Base-by-base conservation (phyloP, 1,140 invertebrate genomes). In the Drosophila auraria region DNA sequence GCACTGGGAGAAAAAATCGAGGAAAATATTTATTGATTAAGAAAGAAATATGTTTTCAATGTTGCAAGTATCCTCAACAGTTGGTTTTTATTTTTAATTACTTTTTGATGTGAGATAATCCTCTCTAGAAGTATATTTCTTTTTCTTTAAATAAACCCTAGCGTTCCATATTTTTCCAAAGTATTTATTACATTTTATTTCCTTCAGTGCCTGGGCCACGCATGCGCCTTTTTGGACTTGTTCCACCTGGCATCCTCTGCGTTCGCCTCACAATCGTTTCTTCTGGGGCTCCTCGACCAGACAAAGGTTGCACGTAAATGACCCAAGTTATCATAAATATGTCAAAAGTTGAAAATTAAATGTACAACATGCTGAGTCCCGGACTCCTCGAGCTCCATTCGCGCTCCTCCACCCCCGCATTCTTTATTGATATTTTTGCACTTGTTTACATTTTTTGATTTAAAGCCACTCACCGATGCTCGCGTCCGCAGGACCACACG, bases 311-410 rank as follows among this genome's bases (percentile, higher is more conserved):
- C 91, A 90, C 91, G 86, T 92, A 92, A 92, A 91, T 92, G 91
- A 92, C 91, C 91, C 91, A 92, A 91, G 91, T 87, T 91, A 92
- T 92, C 91, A 92, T 92, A 92, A 92, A 92, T 92, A 92, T 91
- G 91, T 92, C 91, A 91, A 92, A 82, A 92, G 89, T 68, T 83
- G 75, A 78, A 92, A 92, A 92, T 92, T 87, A 92, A 91, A 86
- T 89, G 80, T 87, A 80, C 91, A 91, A 82, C 91, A 82, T 80
- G 91, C 75, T 73, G 63, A 77, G 65, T 45, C 51, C 63, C 53
- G 5, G 70, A 36, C 27, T 69, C 64, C 68, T 38, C 47, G 36
- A 15, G 20, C 47, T 61, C 25, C 40, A 42, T 25, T 36, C 59
- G 12, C 33, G 47, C 27, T 17, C 45, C 66, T 54, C 33, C 62